Evolutionary conservation across 2,113 vertebrate genomes (phyloP), one percentile per base, ranked within the genome.

Genomic region (Paralichthys olivaceus): DNA sequence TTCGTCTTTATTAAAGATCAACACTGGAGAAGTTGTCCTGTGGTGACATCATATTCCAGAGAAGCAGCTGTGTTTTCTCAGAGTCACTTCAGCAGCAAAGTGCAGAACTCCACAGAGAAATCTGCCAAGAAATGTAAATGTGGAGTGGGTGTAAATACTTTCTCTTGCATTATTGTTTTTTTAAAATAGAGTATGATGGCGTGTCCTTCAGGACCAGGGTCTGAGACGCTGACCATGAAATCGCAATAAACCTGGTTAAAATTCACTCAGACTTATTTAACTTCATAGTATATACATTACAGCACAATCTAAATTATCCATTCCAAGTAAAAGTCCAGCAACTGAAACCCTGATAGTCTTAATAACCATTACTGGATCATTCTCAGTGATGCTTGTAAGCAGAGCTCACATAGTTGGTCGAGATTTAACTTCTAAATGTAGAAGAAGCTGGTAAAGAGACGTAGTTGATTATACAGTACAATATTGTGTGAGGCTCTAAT

Each of bases 1-100:
- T 89, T 78, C 57, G 84, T 77, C 90, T 84, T 92, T 90, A 92
- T 91, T 90, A 91, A 91, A 93, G 83, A 91, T 90, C 90, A 91
- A 92, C 89, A 92, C 80, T 72, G 70, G 72, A 80, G 80, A 80
- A 94, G 94, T 95, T 92, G 88, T 95, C 88, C 89, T 90, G 83
- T 93, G 94, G 95, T 96, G 95, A 96, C 95, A 95, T 97, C 95
- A 93, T 93, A 94, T 94, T 81, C 88, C 62, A 47, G 57, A 85
- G 93, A 92, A 95, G 93, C 96, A 96, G 95, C 96, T 97, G 96
- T 95, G 96, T 91, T 96, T 95, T 94, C 93, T 96, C 94, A 88
- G 80, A 87, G 89, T 96, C 94, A 93, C 95, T 94, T 95, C 95
- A 94, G 95, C 95, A 95, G 96, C 93, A 86, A 72, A 87, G 94